Base-by-base conservation (phyloP, 2,113 vertebrate species). In the Tricholaema leucomelas region DNA sequence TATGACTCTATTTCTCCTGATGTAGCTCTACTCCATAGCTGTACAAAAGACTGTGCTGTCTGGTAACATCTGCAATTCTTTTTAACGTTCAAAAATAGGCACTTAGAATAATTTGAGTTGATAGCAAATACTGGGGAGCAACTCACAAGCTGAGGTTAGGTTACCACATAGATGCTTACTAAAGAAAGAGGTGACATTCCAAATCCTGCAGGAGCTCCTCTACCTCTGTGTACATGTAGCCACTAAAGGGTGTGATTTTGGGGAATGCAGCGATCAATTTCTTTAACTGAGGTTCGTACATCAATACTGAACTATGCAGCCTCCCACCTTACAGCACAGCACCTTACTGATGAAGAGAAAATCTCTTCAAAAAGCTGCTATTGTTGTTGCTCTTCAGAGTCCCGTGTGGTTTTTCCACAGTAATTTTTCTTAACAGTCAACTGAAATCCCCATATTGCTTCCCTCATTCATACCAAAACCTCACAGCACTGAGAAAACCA, bases 381-480 rank as follows among this genome's bases (percentile, higher is more conserved):
- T 52, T 87, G 46, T 55, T 10, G 10, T 48, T 89, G 46, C 42
- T 87, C 61, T 87, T 85, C 6, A 56, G 60, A 77, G 38, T 50
- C 54, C 20, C 65, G 38, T 69, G 91, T 87, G 81, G 28, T 91
- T 96, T 96, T 95, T 95, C 91, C 92, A 91, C 79, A 44, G 61
- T 36, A 31, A 61, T 94, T 95, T 92, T 94, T 76, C 89, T 93
- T 35, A 95, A 74, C 92, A 92, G 94, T 91, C 91, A 82, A 89
- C 81, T 87, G 85, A 96, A 96, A 95, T 96, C 92, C 93, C 94
- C 89, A 69, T 91, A 89, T 82, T 93, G 87, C 88, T 75, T 75
- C 67, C 89, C 69, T 85, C 89, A 90, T 91, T 95, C 79, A 91
- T 91, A 92, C 54, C 81, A 92, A 96, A 96, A 96, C 89, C 94